Base-by-base conservation (phyloP, 1,140 invertebrate species). In the Cardiocondyla obscurior region DNA sequence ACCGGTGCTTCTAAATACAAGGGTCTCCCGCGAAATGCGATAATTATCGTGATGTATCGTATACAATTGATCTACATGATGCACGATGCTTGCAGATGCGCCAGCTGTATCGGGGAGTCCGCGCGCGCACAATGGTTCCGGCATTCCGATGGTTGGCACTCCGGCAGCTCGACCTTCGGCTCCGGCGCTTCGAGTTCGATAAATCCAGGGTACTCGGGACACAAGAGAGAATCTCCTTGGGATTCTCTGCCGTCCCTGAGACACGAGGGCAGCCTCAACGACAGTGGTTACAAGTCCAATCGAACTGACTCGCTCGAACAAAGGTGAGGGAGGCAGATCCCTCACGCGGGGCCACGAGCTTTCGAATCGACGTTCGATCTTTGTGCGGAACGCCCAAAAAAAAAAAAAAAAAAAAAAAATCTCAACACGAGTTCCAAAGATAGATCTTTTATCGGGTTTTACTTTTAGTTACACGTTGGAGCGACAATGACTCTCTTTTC, bases 61-160 rank as follows among this genome's bases (percentile, higher is more conserved):
- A 19, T 1, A 53, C 12, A 69, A 69, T 5, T 64, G 36, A 76
- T 64, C n/a, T 46, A 19, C 58, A 30, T 55, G 12, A 70, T 16
- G 2, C 44, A 42, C 51, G 28, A 79, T 85, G 94, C 94, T 85
- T 95, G 94, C 30, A 96, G 97, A 89, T 98, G 97, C 91, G 96
- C 97, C 42, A 97, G 96, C 25, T 98, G 97, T 93, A 97, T 97
- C 92, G 97, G 97, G 5, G 97, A 97, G 93, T 97, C 97, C 19
- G 97, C 97, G 55, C 95, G 97, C 22, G 96, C 96, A 74, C 97
- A 97, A 88, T 97, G 97, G 97, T 97, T 97, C 93, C 95, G 97
- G 10, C 97, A 97, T 93, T 97, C 97, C 28, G 97, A 97, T 89
- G 97, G 97, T 25, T 97, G 97, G 97, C 96, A 97, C 84, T 97